Conservation (phyloP, 2,113 vertebrate genomes). For the Cyanoderma ruficeps region DNA sequence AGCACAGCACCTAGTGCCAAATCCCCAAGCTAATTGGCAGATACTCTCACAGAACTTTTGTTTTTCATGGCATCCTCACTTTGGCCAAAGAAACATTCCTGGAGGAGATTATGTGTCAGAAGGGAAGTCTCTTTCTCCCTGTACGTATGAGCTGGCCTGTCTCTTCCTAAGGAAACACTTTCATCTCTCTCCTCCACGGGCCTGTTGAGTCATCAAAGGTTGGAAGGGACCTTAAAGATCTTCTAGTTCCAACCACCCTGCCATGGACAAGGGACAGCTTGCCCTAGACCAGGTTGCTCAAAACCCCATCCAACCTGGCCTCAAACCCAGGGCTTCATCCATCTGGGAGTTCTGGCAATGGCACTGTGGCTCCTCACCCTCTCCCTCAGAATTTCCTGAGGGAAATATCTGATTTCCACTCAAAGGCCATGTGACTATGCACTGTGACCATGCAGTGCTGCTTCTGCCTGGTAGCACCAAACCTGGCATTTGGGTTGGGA, state of each 20-base stretch:
- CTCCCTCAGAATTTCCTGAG: neutral
- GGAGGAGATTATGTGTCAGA: neutral
- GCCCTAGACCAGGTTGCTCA: neutral
- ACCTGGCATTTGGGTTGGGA: neutral
- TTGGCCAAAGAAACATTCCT: neutral
- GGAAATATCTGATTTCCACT: neutral
- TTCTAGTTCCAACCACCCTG: neutral
- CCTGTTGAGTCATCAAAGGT: neutral
- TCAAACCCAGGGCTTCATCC: neutral
- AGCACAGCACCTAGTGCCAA: accelerated
- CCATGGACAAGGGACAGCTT: neutral
- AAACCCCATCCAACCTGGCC: neutral
- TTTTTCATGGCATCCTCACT: neutral
- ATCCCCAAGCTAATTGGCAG: accelerated
- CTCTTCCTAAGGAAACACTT: neutral
- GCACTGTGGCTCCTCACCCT: neutral
- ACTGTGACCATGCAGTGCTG: accelerated
- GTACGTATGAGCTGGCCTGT: accelerated
- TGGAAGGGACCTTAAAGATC: neutral
- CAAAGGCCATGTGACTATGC: neutral
- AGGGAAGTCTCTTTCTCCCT: neutral
- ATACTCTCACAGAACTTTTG: neutral
- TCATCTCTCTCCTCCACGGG: neutral
- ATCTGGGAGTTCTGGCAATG: accelerated
- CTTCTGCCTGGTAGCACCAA: neutral